A percentile compares a stretch with the other conserved stretches of the same genome.
phyloP scores from a whole-genome alignment of 2,113 vertebrate species.

The Bos javanicus region DNA sequence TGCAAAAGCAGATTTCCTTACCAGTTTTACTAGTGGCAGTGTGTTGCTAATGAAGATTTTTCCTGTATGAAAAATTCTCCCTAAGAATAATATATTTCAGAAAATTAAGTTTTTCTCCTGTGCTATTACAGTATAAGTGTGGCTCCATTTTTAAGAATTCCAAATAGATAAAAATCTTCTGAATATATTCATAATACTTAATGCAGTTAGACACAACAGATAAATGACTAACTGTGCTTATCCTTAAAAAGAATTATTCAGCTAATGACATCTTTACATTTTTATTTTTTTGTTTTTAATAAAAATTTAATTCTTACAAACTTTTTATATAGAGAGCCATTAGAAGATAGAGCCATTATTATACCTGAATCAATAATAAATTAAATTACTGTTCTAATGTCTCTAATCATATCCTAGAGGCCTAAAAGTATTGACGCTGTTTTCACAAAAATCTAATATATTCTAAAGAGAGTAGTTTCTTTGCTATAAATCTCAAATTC shows the following conservation, averaged over 20 bases:
- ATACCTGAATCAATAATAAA: conserved; percentile 1
- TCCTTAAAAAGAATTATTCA: neutral
- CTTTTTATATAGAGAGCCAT: neutral
- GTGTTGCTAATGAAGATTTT: neutral
- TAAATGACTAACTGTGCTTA: neutral
- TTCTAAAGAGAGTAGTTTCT: conserved; percentile 58
- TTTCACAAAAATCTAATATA: conserved; percentile 37
- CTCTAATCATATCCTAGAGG: conserved; percentile 10
- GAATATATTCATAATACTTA: neutral
- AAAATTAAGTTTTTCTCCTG: neutral
- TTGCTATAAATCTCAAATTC: conserved; percentile 41
- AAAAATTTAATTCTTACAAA: neutral
- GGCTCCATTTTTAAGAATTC: neutral
- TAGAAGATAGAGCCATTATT: neutral
- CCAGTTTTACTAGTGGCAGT: neutral
- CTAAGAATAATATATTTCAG: neutral
- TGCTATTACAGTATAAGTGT: neutral
- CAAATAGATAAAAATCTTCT: neutral
- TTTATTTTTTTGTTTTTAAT: neutral
- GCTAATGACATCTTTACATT: neutral
- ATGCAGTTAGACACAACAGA: neutral
- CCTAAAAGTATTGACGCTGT: conserved; percentile 12
- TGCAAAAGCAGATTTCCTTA: neutral
- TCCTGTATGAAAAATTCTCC: neutral
- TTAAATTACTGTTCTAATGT: conserved; percentile 33